These are phyloP conservation scores for Heliocidaris tuberculata DNA, from an alignment of 35 echinoderm and acorn worm genomes.

Conservation along the genomic window DNA sequence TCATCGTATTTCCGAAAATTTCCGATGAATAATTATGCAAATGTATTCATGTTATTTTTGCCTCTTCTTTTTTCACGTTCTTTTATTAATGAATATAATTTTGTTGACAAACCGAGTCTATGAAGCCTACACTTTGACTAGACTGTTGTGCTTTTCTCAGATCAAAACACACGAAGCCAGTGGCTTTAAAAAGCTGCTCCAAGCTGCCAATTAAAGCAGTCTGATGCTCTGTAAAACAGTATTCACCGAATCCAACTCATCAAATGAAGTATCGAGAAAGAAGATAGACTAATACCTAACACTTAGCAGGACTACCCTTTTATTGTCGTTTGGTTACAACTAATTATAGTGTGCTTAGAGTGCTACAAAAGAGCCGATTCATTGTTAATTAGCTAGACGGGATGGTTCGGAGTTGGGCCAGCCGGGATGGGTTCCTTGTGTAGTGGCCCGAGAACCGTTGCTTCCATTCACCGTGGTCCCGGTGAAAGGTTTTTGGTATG, in stretches of 20 bases:
- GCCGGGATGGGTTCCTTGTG: background rate
- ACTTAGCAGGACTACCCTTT: constrained; percentile 28
- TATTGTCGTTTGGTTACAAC: constrained; percentile 51
- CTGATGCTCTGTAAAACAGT: constrained; percentile 9
- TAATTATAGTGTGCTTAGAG: constrained; percentile 48
- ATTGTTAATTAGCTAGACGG: constrained; percentile 44
- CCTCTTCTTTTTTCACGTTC: too few species aligned
- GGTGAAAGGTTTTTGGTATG: background rate
- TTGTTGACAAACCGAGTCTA: background rate
- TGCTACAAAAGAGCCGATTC: constrained; percentile 12
- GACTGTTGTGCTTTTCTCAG: background rate
- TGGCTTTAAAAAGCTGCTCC: background rate
- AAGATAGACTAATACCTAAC: constrained; percentile 21
- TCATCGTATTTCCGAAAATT: background rate
- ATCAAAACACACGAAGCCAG: background rate
- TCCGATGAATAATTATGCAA: constrained; percentile 3
- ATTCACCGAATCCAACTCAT: background rate
- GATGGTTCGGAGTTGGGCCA: background rate
- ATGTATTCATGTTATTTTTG: background rate
- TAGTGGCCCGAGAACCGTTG: background rate
- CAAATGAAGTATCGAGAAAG: background rate
- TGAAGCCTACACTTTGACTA: background rate
- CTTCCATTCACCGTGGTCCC: background rate
- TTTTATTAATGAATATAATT: background rate
- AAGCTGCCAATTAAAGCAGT: constrained; percentile 41